Evolutionary conservation across 2,888 invertebrate species (phyloP).

Genomic region (Panzeria rudis): DNA sequence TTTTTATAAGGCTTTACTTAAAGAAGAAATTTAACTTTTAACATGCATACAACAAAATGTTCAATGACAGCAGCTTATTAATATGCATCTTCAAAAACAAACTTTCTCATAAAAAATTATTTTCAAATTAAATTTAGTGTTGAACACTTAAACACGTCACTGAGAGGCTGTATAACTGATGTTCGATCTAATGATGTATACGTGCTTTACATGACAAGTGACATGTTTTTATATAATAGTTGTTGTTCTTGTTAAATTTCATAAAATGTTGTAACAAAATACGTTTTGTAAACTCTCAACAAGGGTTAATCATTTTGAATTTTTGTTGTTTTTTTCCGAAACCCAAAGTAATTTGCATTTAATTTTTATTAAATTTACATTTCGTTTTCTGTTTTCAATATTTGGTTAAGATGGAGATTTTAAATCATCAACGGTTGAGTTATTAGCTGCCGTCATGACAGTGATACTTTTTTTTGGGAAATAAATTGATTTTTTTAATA

Average conservation of each 20-base stretch:
- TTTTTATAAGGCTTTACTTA: constrained; percentile 11
- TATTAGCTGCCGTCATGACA: constrained; percentile 60
- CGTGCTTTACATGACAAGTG: constrained; percentile 69
- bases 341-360: constrained; percentile 69
- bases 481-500: constrained; percentile 43
- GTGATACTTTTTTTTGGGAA: constrained; percentile 47
- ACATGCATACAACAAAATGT: constrained; percentile 9
- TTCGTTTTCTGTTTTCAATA: constrained; percentile 16
- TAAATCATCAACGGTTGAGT: constrained; percentile 59
- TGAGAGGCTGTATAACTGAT: neutral
- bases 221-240: constrained; percentile 23
- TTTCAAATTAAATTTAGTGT: constrained; percentile 49
- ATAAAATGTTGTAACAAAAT: constrained; percentile 51
- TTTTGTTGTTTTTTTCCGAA: constrained; percentile 3
- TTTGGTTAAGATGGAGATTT: constrained; percentile 40
- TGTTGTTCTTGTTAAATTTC: neutral
- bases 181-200: constrained; percentile 51
- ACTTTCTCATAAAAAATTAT: constrained; percentile 40
- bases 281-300: constrained; percentile 42
- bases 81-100: constrained; percentile 3
- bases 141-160: constrained; percentile 18
- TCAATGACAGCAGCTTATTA: constrained; percentile 53
- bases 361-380: constrained; percentile 69
- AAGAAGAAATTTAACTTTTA: constrained; percentile 35
- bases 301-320: constrained; percentile 61